Conservation (phyloP, 2,113 vertebrate species). For the Capreolus pygargus region DNA sequence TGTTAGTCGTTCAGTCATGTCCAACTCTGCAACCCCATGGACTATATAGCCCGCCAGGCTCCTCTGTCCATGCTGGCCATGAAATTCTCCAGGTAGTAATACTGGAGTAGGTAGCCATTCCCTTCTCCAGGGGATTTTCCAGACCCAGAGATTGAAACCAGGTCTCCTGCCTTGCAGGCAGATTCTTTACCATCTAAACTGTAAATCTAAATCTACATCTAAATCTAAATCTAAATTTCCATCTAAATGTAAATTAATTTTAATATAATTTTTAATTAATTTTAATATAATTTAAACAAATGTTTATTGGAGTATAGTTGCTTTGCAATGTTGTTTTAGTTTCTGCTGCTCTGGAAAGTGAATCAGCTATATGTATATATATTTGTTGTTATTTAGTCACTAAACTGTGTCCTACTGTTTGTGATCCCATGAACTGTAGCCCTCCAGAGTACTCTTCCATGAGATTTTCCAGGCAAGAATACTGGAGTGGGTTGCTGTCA, state of each 20-base stretch:
- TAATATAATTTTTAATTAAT: background rate
- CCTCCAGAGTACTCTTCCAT: background rate
- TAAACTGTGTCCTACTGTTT: background rate
- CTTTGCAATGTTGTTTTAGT: background rate
- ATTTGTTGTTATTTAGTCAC: background rate
- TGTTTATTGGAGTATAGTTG: background rate
- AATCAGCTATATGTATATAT: background rate
- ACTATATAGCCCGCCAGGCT: accelerated
- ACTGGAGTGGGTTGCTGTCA: background rate
- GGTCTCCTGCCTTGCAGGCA: background rate
- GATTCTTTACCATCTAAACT: background rate
- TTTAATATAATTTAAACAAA: background rate
- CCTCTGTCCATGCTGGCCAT: background rate
- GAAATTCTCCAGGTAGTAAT: background rate
- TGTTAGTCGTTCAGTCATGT: background rate
- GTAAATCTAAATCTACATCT: no score
- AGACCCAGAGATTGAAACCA: background rate
- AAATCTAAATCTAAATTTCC: no score
- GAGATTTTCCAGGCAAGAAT: background rate
- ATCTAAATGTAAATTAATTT: background rate
- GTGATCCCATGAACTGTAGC: background rate
- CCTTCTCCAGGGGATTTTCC: background rate
- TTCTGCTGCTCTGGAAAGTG: background rate
- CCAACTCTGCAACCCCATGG: background rate
- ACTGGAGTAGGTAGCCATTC: background rate